Base-by-base conservation (phyloP, 2,888 invertebrate species). In the Palloptera scutellata region DNA sequence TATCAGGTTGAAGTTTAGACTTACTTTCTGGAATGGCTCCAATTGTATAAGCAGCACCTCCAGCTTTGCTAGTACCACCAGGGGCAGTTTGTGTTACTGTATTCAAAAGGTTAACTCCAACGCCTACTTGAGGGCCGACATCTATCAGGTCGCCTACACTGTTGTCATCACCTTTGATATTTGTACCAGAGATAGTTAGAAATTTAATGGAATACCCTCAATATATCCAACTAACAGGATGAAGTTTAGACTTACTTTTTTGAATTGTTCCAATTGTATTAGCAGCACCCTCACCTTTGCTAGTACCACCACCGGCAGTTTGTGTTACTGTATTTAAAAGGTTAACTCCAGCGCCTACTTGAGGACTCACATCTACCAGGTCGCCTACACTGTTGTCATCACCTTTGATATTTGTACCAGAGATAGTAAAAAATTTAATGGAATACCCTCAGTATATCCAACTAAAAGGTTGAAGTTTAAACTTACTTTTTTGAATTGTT, bases 131-230 rank as follows among this genome's bases (percentile, higher is more conserved):
- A 1, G 64, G 66, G 1, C 61, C 64, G 0, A 70, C 64, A 9
- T 62, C 64, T 1, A 64, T 66, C 45, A 68, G 41, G 9, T 63
- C 64, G 20, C 0, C 42, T 3, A 68, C 51, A 1, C 20, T 65
- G 43, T 70, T 70, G 53, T 64, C 58, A 10, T 70, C 61, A 1
- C 70, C 70, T n/a, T 19, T 45, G 1, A 66, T 40, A 1, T 42
- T 42, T 0, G 58, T 66, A 6, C 60, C 52, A 58, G 66, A 45
- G 42, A 62, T 63, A 12, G 13, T 67, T 66, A 66, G n/a, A n/a
- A n/a, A n/a, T n/a, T n/a, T n/a, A n/a, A n/a, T n/a, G n/a, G 13
- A 20, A 12, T 4, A 63, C 19, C 4, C 13, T n/a, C n/a, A n/a
- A n/a, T n/a, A n/a, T n/a, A n/a, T n/a, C n/a, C n/a, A n/a, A n/a